Base-by-base conservation (phyloP, 2,797 vertebrate species). In the Chaenodraco wilsoni region DNA sequence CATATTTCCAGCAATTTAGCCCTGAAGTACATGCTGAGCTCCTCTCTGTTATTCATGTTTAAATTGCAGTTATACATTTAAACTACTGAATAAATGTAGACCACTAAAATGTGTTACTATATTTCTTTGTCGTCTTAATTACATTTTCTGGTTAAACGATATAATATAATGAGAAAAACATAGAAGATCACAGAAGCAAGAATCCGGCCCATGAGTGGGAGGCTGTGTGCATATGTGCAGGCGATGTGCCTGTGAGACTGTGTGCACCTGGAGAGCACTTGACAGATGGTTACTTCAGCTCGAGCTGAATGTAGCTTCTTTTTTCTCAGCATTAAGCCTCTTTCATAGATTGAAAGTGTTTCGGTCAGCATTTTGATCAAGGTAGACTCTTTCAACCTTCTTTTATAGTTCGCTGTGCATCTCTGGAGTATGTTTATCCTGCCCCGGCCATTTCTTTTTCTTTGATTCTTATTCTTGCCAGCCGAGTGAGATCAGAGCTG, bases 231-330 rank as follows among this genome's bases (percentile, higher is more conserved):
- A 83, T 91, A 87, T 87, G 89, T 85, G 88, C 84, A 80, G 81
- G 82, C 84, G 75, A 62, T 84, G 83, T 59, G 83, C 87, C 80
- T 84, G 73, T 65, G 89, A 90, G 90, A 82, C 78, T 84, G 81
- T 43, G 51, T 84, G 86, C 89, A 92, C 90, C 89, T 90, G 89
- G 91, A 89, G 87, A 89, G 82, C 84, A 84, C 89, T 87, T 88
- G 90, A 92, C 91, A 91, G 91, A 92, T 91, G 89, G 89, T 88
- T 84, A 65, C 88, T 88, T 83, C 84, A 70, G 85, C 87, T 87
- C 57, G 0, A 61, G 85, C 85, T 84, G 82, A 88, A 84, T 65
- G 81, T 75, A 77, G 83, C 83, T 76, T 81, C 78, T 78, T 85
- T 83, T 82, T 79, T 56, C 76, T 74, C 77, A 7, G 61, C 15